Base-by-base conservation (phyloP, 2,797 vertebrate genomes). In the Synanceia verrucosa region DNA sequence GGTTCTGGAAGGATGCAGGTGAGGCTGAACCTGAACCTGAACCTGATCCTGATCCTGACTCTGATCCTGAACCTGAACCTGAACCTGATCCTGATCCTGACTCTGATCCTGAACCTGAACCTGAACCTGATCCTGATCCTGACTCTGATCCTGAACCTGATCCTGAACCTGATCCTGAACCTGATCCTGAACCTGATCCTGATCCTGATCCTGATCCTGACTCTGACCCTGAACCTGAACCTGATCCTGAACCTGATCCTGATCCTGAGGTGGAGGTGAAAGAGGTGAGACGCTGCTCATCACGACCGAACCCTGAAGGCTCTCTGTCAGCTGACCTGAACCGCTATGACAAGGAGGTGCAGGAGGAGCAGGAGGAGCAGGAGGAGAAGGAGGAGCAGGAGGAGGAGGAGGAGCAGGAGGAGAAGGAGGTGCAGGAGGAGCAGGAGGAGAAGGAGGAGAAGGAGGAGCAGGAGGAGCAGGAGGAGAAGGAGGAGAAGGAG, bases 221-320 rank as follows among this genome's bases (percentile, higher is more conserved):
- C 3, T 6, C 28, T n/a, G n/a, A n/a, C n/a, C n/a, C n/a, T n/a
- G n/a, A n/a, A n/a, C n/a, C 16, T 39, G 16, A n/a, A n/a, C 37
- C 37, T 39, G 37, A 5, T 18, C 16, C 7, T 16, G 18, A 18
- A 18, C 37, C 37, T 39, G 37, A 18, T 39, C 37, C 65, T 93
- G 76, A 95, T 93, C 55, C 88, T 13, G 88, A 41, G 0, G 77
- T 65, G 13, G 93, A 93, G 56, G 94, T 43, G 88, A 86, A 77
- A 18, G 72, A 65, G 16, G 51, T 18, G 6, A 48, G 53, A 21
- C 66, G 36, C 56, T 91, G 93, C 19, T 85, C 93, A 47, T 88
- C 87, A 51, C 93, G 96, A 33, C 96, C 96, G 4, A 93, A 96
- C 39, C 96, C 96, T 2, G 96, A 97, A 82, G 96, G 96, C n/a